A percentile compares a stretch with the other conserved stretches of the same genome.
Conservation (phyloP, 2,797 vertebrate species). For the Leptoclinus maculatus region DNA sequence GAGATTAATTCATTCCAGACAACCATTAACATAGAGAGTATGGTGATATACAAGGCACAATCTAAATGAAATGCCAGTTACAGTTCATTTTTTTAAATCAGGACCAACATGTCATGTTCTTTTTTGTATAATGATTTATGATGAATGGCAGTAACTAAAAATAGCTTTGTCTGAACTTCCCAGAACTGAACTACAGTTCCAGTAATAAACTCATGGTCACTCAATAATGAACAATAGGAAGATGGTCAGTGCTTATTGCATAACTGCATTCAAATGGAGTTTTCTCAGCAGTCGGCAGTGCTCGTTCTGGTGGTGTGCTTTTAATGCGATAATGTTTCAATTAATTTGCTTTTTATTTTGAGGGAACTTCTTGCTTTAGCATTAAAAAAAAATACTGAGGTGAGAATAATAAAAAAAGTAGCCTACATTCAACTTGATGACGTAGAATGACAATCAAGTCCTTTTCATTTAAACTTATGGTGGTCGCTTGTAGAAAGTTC, state of each 20-base stretch:
- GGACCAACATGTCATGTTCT: background rate
- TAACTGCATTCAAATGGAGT: background rate
- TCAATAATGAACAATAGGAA: background rate
- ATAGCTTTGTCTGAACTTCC: background rate
- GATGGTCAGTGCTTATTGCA: background rate
- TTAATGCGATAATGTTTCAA: background rate
- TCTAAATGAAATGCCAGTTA: slow-evolving; percentile 1
- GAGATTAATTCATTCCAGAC: background rate
- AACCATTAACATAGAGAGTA: background rate
- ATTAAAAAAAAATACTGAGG: background rate
- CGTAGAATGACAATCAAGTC: background rate
- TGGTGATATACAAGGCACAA: background rate
- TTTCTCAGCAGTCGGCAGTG: background rate
- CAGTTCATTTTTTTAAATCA: background rate
- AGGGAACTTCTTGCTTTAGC: background rate
- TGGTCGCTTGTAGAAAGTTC: background rate
- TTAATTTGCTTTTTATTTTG: background rate
- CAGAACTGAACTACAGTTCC: background rate
- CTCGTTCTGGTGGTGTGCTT: background rate
- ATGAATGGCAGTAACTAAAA: background rate
- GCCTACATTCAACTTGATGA: background rate
- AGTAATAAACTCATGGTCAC: background rate
- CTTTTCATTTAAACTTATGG: background rate
- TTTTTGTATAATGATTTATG: background rate
- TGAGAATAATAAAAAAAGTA: background rate